A percentile compares a stretch with the other conserved stretches of the same genome.
Evolutionary conservation across 64 coral and sea anemone genomes (phyloP).

Genomic region (Trachythela sp.): DNA sequence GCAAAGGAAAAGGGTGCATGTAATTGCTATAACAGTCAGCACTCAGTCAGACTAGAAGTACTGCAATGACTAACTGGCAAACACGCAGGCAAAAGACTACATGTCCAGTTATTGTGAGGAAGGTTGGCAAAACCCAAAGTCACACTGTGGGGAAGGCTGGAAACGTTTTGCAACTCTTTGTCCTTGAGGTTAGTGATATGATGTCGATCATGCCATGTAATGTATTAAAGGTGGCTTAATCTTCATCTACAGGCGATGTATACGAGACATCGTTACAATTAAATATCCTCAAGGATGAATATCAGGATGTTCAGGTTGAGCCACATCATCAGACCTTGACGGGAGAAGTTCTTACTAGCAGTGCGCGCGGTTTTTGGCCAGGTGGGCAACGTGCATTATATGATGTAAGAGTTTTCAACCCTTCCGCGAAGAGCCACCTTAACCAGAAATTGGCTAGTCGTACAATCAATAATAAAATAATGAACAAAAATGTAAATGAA

Average conservation of each 20-base stretch:
- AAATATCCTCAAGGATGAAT: constrained; percentile 35
- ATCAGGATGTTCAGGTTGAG: background rate
- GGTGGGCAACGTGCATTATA: constrained; percentile 60
- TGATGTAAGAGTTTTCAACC: constrained; percentile 72
- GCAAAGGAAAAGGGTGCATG: too few relatives aligned
- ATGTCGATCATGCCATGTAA: constrained; percentile 44
- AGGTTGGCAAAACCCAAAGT: too few relatives aligned
- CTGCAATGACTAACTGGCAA: too few relatives aligned
- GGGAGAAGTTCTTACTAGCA: constrained; percentile 41
- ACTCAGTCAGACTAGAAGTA: too few relatives aligned
- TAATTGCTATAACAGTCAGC: too few relatives aligned
- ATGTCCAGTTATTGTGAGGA: too few relatives aligned
- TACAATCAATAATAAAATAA: too few relatives aligned
- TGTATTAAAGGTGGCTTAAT: constrained; percentile 37
- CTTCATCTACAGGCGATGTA: constrained; percentile 39
- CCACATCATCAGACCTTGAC: constrained; percentile 39
- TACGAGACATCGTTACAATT: too few relatives aligned
- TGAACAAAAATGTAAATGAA: too few relatives aligned
- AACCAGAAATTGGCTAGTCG: constrained; percentile 52
- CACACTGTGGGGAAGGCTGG: too few relatives aligned
- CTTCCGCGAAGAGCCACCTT: constrained; percentile 46
- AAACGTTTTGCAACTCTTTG: too few relatives aligned
- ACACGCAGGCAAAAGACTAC: too few relatives aligned
- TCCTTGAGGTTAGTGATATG: constrained; percentile 40
- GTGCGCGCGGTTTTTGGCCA: constrained; percentile 57